These are phyloP conservation scores for Synergus itoensis DNA, from an alignment of 2,888 invertebrate species.

Conservation along the genomic window DNA sequence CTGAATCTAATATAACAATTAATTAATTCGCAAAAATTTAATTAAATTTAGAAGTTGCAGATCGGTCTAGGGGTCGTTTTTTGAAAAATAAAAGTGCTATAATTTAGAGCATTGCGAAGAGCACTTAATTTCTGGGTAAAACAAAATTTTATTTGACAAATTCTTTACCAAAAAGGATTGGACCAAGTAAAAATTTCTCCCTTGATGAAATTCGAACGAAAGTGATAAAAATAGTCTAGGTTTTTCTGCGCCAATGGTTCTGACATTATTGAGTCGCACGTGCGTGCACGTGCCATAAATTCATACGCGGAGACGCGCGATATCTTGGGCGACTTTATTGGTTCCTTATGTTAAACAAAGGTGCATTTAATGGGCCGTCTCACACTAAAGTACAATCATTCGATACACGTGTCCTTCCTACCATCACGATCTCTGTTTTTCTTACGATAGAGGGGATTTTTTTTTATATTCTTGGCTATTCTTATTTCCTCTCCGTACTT, in stretches of 20 bases:
- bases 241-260: not conserved
- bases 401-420: slow-evolving; percentile 64
- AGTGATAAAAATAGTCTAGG: not conserved
- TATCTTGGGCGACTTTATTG: slow-evolving; percentile 61
- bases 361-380: slow-evolving; percentile 67
- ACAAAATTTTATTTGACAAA: too few relatives aligned
- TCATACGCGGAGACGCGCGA: slow-evolving; percentile 43
- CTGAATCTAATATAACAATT: too few relatives aligned
- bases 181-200: not conserved
- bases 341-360: slow-evolving; percentile 68
- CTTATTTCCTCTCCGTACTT: not conserved
- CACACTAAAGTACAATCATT: slow-evolving; percentile 64
- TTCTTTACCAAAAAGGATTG: too few relatives aligned
- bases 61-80: too few relatives aligned
- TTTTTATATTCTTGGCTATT: not conserved
- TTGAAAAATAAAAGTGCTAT: too few relatives aligned
- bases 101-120: too few relatives aligned
- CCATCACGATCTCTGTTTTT: slow-evolving; percentile 60
- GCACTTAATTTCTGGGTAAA: too few relatives aligned
- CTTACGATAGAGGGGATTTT: slow-evolving; percentile 57
- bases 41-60: too few relatives aligned
- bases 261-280: not conserved
- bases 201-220: not conserved
- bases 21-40: too few relatives aligned
- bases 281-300: not conserved